Evolutionary conservation across 2,888 invertebrate genomes (phyloP).

Genomic region (Drosophila robusta): DNA sequence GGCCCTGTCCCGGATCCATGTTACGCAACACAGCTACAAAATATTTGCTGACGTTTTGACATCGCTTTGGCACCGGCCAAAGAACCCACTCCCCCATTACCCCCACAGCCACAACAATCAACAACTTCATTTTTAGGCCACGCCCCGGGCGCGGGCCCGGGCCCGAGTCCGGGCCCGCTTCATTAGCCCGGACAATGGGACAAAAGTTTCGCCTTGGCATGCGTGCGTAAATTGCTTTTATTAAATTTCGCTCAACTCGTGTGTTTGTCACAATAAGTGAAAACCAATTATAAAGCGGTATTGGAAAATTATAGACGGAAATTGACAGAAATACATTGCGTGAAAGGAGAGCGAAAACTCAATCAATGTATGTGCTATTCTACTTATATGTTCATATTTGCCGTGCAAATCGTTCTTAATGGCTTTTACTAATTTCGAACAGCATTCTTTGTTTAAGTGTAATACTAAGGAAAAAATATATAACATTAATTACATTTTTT

Average conservation of each 20-base stretch:
- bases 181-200: conserved; percentile 30
- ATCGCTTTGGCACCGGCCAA: conserved; percentile 1
- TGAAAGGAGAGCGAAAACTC: neutral
- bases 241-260: conserved; percentile 60
- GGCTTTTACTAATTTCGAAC: too few species aligned
- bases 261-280: conserved; percentile 55
- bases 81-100: neutral
- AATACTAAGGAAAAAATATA: too few species aligned
- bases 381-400: too few species aligned
- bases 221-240: conserved; percentile 51
- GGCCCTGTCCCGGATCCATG: conserved; percentile 5
- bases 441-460: too few species aligned
- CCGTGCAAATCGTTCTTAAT: too few species aligned
- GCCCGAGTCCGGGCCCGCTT: conserved; percentile 23
- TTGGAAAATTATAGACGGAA: conserved; percentile 59
- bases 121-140: conserved; percentile 34
- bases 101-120: conserved; percentile 1
- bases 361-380: neutral
- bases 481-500: too few species aligned
- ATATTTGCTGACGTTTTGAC: conserved; percentile 69
- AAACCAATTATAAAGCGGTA: conserved; percentile 64
- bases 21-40: conserved; percentile 58
- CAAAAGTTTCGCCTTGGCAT: conserved; percentile 31
- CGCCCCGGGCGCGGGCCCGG: neutral
- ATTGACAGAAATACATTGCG: conserved; percentile 35